Percentiles rank a stretch among this genome's conserved stretches.
Conservation (phyloP, 2,888 invertebrate genomes). For the Anarsia innoxiella region DNA sequence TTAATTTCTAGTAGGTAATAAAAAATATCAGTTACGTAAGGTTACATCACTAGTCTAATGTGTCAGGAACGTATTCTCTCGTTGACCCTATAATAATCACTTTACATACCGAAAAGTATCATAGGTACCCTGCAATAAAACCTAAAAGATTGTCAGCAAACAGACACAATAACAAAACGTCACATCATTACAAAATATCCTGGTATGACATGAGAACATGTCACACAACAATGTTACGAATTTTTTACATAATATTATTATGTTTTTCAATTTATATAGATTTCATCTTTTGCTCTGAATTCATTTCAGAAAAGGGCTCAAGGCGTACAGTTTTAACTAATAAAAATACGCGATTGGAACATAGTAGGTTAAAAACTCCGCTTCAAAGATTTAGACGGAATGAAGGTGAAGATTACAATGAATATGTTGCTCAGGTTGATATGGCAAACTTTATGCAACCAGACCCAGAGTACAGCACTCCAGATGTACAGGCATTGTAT, state of each 20-base stretch:
- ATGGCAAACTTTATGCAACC: conserved; percentile 37
- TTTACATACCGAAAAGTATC: too few relatives aligned
- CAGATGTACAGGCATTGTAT: not conserved
- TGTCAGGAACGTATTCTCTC: too few relatives aligned
- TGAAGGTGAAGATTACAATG: conserved; percentile 18
- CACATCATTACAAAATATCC: too few relatives aligned
- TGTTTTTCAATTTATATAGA: conserved; percentile 29
- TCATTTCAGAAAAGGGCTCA: conserved; percentile 17
- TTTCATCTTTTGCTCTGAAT: conserved; percentile 28
- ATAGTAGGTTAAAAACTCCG: not conserved
- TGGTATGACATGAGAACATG: too few relatives aligned
- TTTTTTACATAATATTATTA: conserved; percentile 24
- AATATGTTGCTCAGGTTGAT: conserved; percentile 36
- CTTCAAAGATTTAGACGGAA: conserved; percentile 13
- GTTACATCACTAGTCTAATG: too few relatives aligned
- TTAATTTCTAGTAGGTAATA: too few relatives aligned
- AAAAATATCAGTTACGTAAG: too few relatives aligned
- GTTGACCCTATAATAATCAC: too few relatives aligned
- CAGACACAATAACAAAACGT: too few relatives aligned
- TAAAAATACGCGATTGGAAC: not conserved
- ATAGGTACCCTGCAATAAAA: too few relatives aligned
- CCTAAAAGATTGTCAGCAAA: too few relatives aligned
- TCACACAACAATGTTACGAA: conserved; percentile 30
- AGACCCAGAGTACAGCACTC: conserved; percentile 27
- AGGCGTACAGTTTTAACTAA: not conserved